Evolutionary conservation across 1,140 invertebrate genomes (phyloP), one percentile per base, ranked within the genome.

Genomic region (Oedothorax gibbosus): DNA sequence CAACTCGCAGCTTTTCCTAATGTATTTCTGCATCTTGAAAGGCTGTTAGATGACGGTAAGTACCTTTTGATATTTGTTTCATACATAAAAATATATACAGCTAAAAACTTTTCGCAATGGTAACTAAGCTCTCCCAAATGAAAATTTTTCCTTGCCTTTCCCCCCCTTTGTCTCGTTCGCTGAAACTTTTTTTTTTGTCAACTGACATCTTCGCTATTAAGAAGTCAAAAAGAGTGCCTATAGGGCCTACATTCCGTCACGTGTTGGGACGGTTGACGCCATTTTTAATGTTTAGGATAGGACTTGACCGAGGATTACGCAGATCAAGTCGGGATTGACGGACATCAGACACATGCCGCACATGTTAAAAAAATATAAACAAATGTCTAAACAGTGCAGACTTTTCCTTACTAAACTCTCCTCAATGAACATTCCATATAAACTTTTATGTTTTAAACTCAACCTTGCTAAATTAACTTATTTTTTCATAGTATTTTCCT

Each of bases 21-120:
- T 93, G 96, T 99, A 90, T 99, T 99, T 93, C 94, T 98, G 91
- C 99, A 99, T 92, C 94, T 99, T 89, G 98, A 99, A 92, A 94
- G 98, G 91, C 94, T 99, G 88, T 93, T 99, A 89, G 99, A 99
- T 90, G 98, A 99, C 95, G 98, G 98, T 99, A 94, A 94, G 94
- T 90, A 50, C 49, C 57, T 65, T 75, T 35, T 35, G 35, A 5
- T 35, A 75, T 51, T 69, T 49, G 9, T 69, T 66, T 66, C n/a
- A 50, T 51, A 69, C 35, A 54, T 11, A 54, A 71, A 71, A 53
- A 53, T 10, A n/a, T 71, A 11, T 71, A 9, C 20, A 11, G 12
- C 7, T 4, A 60, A 5, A 14, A 14, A 60, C 12, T 14, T 60
- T 14, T 60, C n/a, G 4, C n/a, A 60, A 60, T 14, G 12, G 57